phyloP scores from a whole-genome alignment of 1,140 invertebrate genomes.

The Bombus superbus region DNA sequence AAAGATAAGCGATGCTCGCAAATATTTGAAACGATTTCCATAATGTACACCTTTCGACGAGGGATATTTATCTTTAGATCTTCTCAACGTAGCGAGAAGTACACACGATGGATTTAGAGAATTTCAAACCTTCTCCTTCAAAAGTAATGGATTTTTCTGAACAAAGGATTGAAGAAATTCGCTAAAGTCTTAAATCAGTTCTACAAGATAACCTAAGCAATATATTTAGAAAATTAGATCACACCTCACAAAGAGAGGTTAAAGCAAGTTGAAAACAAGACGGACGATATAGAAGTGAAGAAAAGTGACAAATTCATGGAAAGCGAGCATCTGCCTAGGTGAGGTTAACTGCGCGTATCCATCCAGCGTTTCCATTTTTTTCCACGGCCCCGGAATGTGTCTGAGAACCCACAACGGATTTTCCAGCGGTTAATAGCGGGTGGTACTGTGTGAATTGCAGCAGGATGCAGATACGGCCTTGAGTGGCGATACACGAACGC shows the following conservation, averaged over 20 bases:
- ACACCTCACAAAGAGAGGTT: too few species aligned
- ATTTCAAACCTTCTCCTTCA: neutral
- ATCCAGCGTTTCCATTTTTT: neutral
- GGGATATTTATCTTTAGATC: neutral
- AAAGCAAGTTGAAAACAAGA: too few species aligned
- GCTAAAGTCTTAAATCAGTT: too few species aligned
- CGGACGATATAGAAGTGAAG: too few species aligned
- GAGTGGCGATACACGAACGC: conserved; percentile 55
- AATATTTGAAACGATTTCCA: conserved; percentile 14
- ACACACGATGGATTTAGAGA: neutral
- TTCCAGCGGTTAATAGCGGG: conserved; percentile 39
- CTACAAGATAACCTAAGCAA: too few species aligned
- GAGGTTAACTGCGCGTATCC: neutral
- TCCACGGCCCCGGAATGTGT: conserved; percentile 26
- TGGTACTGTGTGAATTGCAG: conserved; percentile 42
- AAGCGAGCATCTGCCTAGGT: too few species aligned
- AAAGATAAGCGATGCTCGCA: neutral
- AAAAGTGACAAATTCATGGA: too few species aligned
- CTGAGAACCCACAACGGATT: conserved; percentile 40
- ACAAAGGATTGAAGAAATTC: too few species aligned
- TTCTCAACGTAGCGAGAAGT: neutral
- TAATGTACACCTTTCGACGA: neutral
- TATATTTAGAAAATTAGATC: too few species aligned
- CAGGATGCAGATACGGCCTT: conserved; percentile 69
- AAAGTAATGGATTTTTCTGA: neutral